These are phyloP conservation scores for Holacanthus passer DNA, from an alignment of 2,113 vertebrate species.

Conservation along the genomic window DNA sequence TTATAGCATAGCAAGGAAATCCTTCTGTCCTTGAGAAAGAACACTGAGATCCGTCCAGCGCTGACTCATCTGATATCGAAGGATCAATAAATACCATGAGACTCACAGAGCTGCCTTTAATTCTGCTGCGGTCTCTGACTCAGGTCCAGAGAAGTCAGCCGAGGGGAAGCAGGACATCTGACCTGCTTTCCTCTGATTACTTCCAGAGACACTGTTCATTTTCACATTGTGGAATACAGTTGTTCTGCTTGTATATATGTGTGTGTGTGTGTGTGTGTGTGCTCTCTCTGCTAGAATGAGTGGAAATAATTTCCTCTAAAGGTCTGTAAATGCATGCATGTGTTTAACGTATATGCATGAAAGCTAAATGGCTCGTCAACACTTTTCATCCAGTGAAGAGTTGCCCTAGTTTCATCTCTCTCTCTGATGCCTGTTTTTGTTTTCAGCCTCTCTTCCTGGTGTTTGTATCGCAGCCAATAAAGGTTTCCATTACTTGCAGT, in stretches of 20 bases:
- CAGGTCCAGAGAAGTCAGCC: constrained; percentile 11
- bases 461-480: neutral
- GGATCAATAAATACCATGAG: constrained; percentile 26
- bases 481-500: constrained; percentile 30
- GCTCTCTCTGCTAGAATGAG: constrained; percentile 23
- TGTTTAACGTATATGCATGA: constrained; percentile 13
- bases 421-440: neutral
- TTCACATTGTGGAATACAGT: neutral
- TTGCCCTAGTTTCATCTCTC: constrained; percentile 22
- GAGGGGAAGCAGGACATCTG: constrained; percentile 1
- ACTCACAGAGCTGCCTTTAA: neutral
- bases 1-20: neutral
- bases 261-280: too few relatives aligned
- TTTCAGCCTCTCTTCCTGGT: neutral
- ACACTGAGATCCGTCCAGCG: neutral
- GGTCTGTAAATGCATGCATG: constrained; percentile 1
- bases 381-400: neutral
- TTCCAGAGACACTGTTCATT: constrained; percentile 19
- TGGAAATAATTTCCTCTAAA: constrained; percentile 38
- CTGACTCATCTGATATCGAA: neutral
- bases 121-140: constrained; percentile 25
- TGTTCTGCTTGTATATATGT: too few relatives aligned
- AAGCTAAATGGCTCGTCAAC: constrained; percentile 17
- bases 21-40: neutral
- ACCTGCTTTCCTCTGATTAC: constrained; percentile 1